Percentiles rank a stretch among this genome's conserved stretches.
phyloP scores from a whole-genome alignment of 2,797 vertebrate species.

The Arremon brunneinucha region DNA sequence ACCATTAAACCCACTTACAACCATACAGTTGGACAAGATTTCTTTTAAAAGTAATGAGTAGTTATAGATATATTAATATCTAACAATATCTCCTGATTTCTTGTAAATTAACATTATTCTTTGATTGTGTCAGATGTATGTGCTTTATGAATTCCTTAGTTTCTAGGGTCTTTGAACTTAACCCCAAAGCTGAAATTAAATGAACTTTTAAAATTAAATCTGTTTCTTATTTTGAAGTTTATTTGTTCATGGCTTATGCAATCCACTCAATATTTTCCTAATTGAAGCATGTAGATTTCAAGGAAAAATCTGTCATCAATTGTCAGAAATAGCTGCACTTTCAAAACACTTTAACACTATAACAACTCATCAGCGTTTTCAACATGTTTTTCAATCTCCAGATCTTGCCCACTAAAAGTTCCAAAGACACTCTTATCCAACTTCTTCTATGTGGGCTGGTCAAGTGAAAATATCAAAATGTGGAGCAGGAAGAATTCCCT shows the following conservation, averaged over 20 bases:
- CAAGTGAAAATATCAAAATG: not conserved
- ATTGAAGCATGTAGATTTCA: not conserved
- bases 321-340: not conserved
- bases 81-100: not conserved
- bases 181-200: not conserved
- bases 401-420: not conserved
- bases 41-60: not conserved
- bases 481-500: not conserved
- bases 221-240: not conserved
- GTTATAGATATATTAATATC: not conserved
- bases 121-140: rapidly evolving
- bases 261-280: not conserved
- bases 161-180: not conserved
- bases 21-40: not conserved
- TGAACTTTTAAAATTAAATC: not conserved
- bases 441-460: not conserved
- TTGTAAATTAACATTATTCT: not conserved
- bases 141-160: not conserved
- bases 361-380: rapidly evolving
- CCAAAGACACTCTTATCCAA: not conserved
- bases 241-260: not conserved
- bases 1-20: not conserved
- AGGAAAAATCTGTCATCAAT: not conserved
- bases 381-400: not conserved
- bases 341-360: not conserved